A percentile compares a stretch with the other conserved stretches of the same genome.
Evolutionary conservation across 2,113 vertebrate species (phyloP).

Genomic region (Cheilinus undulatus): DNA sequence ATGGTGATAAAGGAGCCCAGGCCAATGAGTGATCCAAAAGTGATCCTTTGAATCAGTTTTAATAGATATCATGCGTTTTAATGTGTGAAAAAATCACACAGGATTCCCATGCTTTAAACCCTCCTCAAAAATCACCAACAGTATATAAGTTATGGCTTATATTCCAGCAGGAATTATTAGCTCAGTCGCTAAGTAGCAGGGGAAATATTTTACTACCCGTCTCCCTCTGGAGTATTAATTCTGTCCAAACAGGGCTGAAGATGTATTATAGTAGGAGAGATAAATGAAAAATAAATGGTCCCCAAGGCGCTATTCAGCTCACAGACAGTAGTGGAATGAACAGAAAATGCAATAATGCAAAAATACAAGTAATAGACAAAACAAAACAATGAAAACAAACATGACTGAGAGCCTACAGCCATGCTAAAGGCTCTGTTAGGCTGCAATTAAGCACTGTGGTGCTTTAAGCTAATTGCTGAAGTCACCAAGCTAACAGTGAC

Average conservation of each 20-base stretch:
- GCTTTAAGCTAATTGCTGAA: not conserved
- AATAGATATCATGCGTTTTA: not conserved
- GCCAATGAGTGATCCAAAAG: not conserved
- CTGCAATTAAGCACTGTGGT: not conserved
- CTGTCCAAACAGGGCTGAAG: constrained; percentile 55
- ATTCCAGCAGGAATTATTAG: constrained; percentile 58
- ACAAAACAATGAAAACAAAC: constrained; percentile 4
- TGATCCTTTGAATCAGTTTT: constrained; percentile 10
- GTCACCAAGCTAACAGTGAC: not conserved
- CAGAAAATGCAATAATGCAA: constrained; percentile 4
- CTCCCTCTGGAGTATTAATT: constrained; percentile 63
- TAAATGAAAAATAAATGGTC: constrained; percentile 49
- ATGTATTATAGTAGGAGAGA: constrained; percentile 44
- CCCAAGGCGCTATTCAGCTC: not conserved
- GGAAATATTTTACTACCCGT: constrained; percentile 58
- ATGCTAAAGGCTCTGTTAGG: not conserved
- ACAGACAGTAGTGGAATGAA: constrained; percentile 15
- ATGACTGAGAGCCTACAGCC: not conserved
- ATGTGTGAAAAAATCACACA: constrained; percentile 1
- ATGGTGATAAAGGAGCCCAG: constrained; percentile 4
- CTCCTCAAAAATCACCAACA: not conserved
- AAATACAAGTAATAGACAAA: not conserved
- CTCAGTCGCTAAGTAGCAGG: constrained; percentile 34
- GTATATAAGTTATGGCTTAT: constrained; percentile 16
- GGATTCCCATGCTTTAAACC: not conserved